These are phyloP conservation scores for Ateles fusciceps DNA, from an alignment of 2,797 vertebrate genomes.

Conservation along the genomic window DNA sequence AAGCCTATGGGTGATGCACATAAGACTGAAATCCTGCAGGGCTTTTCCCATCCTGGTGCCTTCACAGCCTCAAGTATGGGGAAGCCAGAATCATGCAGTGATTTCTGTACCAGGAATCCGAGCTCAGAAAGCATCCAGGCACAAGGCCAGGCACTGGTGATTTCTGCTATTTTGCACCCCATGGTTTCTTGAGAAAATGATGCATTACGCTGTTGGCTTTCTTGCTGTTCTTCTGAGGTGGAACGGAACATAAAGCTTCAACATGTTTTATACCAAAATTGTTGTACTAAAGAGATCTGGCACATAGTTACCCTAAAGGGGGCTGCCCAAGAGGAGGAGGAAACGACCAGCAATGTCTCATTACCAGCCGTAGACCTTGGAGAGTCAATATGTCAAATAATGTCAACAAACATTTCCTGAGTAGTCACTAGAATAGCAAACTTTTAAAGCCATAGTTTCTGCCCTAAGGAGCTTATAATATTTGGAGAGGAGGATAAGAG, in stretches of 20 bases:
- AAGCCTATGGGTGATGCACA: neutral
- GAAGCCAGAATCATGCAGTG: neutral
- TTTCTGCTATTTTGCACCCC: neutral
- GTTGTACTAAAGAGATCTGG: neutral
- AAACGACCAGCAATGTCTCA: neutral
- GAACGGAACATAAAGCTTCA: conserved; percentile 12
- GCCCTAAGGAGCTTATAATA: neutral
- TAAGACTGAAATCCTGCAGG: neutral
- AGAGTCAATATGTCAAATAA: neutral
- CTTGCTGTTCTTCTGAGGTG: neutral
- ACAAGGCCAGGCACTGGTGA: neutral
- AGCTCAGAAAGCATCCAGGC: neutral
- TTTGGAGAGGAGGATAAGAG: neutral
- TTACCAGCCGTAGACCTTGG: neutral
- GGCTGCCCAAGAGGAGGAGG: neutral
- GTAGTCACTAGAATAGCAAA: neutral
- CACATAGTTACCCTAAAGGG: neutral
- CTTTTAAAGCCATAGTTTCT: neutral
- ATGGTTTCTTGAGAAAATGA: neutral
- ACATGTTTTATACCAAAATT: neutral
- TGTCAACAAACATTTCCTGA: conserved; percentile 8
- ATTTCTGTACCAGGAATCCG: neutral
- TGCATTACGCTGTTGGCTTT: neutral
- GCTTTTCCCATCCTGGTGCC: neutral
- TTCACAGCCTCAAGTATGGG: neutral